These are phyloP conservation scores for Eulemur macaco DNA, from an alignment of 2,113 vertebrate genomes.

Conservation along the genomic window DNA sequence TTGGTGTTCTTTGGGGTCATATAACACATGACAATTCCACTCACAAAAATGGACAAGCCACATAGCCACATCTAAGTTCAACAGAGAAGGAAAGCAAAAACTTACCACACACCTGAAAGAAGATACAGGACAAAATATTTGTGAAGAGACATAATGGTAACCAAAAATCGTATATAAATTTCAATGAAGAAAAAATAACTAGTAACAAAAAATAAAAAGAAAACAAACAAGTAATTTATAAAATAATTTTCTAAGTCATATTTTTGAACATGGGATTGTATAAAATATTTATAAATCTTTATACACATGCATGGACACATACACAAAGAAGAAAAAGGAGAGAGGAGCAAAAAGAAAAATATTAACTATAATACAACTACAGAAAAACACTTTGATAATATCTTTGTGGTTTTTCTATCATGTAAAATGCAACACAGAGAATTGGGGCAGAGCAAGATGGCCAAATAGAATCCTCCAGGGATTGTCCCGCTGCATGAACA, in stretches of 20 bases:
- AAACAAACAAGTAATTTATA: background rate
- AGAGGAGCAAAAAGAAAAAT: background rate
- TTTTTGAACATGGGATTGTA: background rate
- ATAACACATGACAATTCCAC: background rate
- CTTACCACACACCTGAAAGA: background rate
- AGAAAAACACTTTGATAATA: background rate
- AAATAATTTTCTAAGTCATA: background rate
- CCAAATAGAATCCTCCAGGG: too few species aligned
- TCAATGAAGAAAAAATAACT: background rate
- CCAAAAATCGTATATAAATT: background rate
- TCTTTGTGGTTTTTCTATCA: background rate
- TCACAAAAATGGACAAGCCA: background rate
- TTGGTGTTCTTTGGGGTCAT: background rate
- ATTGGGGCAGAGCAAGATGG: too few species aligned
- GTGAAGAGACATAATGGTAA: background rate
- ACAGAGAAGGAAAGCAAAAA: background rate
- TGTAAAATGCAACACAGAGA: background rate
- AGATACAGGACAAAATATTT: background rate
- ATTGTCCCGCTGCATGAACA: too few species aligned
- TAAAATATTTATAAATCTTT: background rate
- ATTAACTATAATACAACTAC: background rate
- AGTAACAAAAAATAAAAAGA: background rate
- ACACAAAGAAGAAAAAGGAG: background rate
- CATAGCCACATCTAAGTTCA: background rate
- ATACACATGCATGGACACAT: background rate